phyloP scores from a whole-genome alignment of 2,888 invertebrate genomes.

The Laspeyria flexula region DNA sequence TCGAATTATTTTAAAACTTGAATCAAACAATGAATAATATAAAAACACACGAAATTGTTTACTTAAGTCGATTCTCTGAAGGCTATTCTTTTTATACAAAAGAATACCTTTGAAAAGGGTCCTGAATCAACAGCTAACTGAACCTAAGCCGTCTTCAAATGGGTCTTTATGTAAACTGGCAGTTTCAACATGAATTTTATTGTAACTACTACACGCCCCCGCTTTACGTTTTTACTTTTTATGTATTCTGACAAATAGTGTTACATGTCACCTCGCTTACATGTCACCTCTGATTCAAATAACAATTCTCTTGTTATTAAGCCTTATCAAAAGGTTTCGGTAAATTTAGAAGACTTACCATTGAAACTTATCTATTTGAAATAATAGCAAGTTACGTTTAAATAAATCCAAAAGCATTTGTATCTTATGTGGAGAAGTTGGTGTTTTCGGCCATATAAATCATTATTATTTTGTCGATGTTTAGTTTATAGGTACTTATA shows the following conservation, averaged over 20 bases:
- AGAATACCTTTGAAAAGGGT: slow-evolving; percentile 32
- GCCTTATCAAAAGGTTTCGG: too few species aligned
- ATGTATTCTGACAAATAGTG: slow-evolving; percentile 15
- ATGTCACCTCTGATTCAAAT: not conserved
- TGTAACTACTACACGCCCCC: slow-evolving; percentile 13
- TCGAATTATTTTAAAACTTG: not conserved
- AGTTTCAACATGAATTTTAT: slow-evolving; percentile 31
- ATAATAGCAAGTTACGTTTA: too few species aligned
- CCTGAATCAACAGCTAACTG: slow-evolving; percentile 28
- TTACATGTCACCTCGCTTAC: not conserved
- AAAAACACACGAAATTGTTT: slow-evolving; percentile 15
- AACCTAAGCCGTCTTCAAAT: slow-evolving; percentile 35
- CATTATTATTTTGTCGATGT: too few species aligned
- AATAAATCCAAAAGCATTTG: too few species aligned
- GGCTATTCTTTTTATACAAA: slow-evolving; percentile 21
- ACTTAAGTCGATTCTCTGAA: slow-evolving; percentile 9
- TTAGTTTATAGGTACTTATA: too few species aligned
- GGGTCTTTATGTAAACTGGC: slow-evolving; percentile 28
- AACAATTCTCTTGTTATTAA: too few species aligned
- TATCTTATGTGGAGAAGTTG: too few species aligned
- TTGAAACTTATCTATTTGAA: too few species aligned
- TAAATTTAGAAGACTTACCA: too few species aligned
- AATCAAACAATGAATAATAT: slow-evolving; percentile 16
- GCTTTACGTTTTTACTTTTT: slow-evolving; percentile 4
- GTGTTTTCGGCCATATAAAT: too few species aligned